Evolutionary conservation across 2,113 vertebrate genomes (phyloP), one percentile per base, ranked within the genome.

Genomic region (Stigmatopora nigra): DNA sequence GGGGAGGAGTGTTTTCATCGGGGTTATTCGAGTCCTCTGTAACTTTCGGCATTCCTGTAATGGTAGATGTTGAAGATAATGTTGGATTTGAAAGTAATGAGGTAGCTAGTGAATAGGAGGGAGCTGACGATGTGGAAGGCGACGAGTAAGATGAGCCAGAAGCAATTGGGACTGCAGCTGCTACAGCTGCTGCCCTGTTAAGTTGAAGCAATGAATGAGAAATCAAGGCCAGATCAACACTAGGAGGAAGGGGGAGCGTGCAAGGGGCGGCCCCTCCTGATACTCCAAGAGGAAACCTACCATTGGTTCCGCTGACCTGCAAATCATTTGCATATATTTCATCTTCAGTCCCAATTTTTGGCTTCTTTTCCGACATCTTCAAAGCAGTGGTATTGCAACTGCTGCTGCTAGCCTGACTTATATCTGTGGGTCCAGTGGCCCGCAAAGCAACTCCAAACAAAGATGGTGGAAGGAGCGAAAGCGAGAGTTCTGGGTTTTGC

Each of bases 401-500:
- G 63, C 75, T 78, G 55, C 68, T 75, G 31, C 82, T 49, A 71
- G 84, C 0, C 64, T 85, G 86, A 44, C 69, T 73, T 52, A 85
- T 82, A 41, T 89, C 87, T 4, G 82, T 69, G 16, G 78, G 79
- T 2, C 78, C 83, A 51, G 68, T 63, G 8, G 70, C 60, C 22
- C 86, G 82, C 61, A 89, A 70, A 25, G 83, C 76, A 35, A 88
- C 69, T 20, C 88, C 88, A 73, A 83, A 91, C 58, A 92, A 77
- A 66, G 90, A 91, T 12, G 90, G 89, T n/a, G 94, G 94, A 58
- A 95, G 89, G 16, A 94, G 93, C 58, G 94, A 95, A 81, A 97
- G 93, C 19, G 94, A 94, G 31, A 96, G 91, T 17, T 95, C 94
- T 0, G 94, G 95, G 68, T 94, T 93, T 75, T 94, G 94, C 70